phyloP scores from a whole-genome alignment of 92 coral and sea anemone genomes.

The Porites evermanni region DNA sequence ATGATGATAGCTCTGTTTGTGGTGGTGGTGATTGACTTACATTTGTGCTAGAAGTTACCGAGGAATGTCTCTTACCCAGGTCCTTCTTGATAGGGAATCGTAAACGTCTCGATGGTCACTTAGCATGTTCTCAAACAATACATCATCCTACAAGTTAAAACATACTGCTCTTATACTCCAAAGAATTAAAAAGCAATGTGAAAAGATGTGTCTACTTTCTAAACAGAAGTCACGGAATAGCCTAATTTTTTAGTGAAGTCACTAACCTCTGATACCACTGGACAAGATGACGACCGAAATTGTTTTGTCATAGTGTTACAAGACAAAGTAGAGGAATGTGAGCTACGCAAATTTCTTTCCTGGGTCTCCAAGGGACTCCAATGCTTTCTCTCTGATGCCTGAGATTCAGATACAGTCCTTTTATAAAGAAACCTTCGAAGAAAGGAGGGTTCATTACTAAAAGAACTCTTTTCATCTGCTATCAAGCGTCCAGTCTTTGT shows the following conservation, averaged over 20 bases:
- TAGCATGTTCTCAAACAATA: slow-evolving; percentile 70
- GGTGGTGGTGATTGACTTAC: too few species aligned
- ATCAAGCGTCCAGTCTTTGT: neutral
- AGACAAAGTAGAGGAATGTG: slow-evolving; percentile 7
- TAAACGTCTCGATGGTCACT: slow-evolving; percentile 84
- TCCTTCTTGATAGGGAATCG: slow-evolving; percentile 72
- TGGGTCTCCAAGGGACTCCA: slow-evolving; percentile 33
- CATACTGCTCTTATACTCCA: neutral
- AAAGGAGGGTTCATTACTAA: neutral
- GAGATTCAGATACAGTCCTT: slow-evolving; percentile 30
- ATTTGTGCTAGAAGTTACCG: too few species aligned
- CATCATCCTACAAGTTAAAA: slow-evolving; percentile 67
- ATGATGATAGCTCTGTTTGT: too few species aligned
- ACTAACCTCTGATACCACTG: slow-evolving; percentile 75
- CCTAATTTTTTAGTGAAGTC: too few species aligned
- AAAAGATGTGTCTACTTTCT: too few species aligned
- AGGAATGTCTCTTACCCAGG: slow-evolving; percentile 69
- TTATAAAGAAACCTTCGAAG: slow-evolving; percentile 2
- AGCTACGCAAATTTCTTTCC: neutral
- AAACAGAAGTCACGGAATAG: too few species aligned
- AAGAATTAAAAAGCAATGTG: too few species aligned
- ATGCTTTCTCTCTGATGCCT: slow-evolving; percentile 30
- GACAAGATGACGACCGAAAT: slow-evolving; percentile 67
- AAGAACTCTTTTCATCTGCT: neutral
- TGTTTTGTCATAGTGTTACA: neutral